Evolutionary conservation across 2,888 invertebrate genomes (phyloP).

Genomic region (Pristionchus mayeri): DNA sequence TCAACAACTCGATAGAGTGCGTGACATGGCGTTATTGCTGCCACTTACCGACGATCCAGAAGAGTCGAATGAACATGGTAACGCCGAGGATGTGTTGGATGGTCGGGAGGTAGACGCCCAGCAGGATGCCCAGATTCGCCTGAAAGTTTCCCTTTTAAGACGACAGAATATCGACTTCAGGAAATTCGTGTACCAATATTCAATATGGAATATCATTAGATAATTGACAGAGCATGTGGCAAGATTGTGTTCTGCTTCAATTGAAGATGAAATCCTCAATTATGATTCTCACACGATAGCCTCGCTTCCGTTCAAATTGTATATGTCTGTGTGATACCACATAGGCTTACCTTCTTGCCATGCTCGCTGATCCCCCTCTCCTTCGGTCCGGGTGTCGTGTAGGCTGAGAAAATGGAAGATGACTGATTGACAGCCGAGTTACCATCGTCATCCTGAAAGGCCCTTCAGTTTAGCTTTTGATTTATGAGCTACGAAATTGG

Average conservation of each 20-base stretch:
- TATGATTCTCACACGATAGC: no score
- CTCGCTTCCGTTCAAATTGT: no score
- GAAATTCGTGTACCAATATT: not conserved
- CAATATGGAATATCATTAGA: not conserved
- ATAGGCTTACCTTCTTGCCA: slow-evolving; percentile 67
- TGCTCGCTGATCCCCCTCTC: slow-evolving; percentile 72
- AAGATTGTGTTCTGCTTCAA: not conserved
- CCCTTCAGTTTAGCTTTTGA: not conserved
- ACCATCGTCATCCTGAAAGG: slow-evolving; percentile 53
- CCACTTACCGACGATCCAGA: slow-evolving; percentile 98
- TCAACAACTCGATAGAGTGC: no score
- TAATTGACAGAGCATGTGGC: not conserved
- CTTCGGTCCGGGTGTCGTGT: slow-evolving; percentile 74
- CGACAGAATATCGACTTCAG: not conserved
- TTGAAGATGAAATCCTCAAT: not conserved
- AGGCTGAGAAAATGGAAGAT: slow-evolving; percentile 72
- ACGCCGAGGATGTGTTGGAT: slow-evolving; percentile 99
- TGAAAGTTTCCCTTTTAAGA: no score
- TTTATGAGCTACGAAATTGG: not conserved
- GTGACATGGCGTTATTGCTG: no score
- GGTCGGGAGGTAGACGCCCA: slow-evolving; percentile 97
- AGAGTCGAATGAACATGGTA: slow-evolving; percentile 97
- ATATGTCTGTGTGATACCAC: no score
- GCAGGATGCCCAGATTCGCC: slow-evolving; percentile 95
- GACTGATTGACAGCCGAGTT: slow-evolving; percentile 55